Percentiles rank a stretch among this genome's conserved stretches.
phyloP scores from a whole-genome alignment of 35 echinoderm and acorn worm genomes.

The Anneissia japonica region DNA sequence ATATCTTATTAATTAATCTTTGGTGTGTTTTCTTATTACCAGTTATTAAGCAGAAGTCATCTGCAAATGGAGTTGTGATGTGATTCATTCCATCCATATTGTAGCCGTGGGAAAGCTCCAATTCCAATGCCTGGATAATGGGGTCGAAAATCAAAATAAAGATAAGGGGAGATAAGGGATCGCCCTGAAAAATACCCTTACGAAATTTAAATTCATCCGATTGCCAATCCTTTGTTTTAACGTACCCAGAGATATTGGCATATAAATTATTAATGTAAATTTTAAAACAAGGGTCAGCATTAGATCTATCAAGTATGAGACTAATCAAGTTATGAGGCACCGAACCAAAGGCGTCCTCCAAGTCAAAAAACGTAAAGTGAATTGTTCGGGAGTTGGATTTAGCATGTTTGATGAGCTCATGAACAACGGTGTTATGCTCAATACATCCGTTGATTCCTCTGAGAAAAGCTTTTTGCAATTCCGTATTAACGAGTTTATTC shows the following conservation, averaged over 20 bases:
- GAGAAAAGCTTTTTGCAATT: constrained; percentile 1
- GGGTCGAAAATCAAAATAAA: constrained; percentile 23
- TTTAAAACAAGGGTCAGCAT: not conserved
- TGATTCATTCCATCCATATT: no score
- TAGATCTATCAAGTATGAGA: not conserved
- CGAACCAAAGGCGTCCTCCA: constrained; percentile 18
- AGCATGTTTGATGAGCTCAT: not conserved
- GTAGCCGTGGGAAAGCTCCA: no score
- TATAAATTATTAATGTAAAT: constrained; percentile 15
- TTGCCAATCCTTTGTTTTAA: not conserved
- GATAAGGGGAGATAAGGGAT: constrained; percentile 23
- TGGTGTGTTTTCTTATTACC: no score
- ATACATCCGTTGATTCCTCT: constrained; percentile 24
- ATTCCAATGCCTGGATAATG: no score
- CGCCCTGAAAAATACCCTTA: constrained; percentile 19
- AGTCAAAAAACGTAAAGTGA: constrained; percentile 28
- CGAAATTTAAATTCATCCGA: constrained; percentile 3
- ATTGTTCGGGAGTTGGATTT: constrained; percentile 17
- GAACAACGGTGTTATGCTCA: constrained; percentile 18
- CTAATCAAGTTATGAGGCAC: constrained; percentile 22
- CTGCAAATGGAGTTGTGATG: no score
- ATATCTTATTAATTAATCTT: no score
- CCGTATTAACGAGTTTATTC: not conserved
- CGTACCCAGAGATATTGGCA: not conserved
- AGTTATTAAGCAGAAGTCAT: no score